Evolutionary conservation across 2,113 vertebrate genomes (phyloP).

Genomic region (Anarhynchus alexandrinus): DNA sequence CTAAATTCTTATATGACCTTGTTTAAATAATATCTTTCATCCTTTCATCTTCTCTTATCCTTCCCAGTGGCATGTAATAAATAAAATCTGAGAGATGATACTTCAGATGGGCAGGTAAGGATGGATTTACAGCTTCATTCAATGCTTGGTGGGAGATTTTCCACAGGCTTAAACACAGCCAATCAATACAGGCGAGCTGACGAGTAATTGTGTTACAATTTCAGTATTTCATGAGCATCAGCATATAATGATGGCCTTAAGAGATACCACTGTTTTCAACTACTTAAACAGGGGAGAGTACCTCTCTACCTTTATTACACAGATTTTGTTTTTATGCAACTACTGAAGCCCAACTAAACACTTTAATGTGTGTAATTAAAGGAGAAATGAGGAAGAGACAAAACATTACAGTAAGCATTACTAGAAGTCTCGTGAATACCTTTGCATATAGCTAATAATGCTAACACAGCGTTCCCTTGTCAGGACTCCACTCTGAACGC

Average conservation of each 20-base stretch:
- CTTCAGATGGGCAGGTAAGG: neutral
- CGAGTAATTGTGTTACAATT: neutral
- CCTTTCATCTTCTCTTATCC: neutral
- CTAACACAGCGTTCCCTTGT: accelerated
- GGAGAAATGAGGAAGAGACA: neutral
- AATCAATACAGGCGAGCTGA: neutral
- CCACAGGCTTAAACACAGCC: neutral
- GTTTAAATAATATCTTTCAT: neutral
- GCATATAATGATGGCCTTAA: accelerated
- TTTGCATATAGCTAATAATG: neutral
- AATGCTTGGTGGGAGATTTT: neutral
- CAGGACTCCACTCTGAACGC: neutral
- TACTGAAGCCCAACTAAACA: neutral
- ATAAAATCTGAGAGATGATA: neutral
- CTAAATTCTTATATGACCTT: neutral
- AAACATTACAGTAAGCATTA: neutral
- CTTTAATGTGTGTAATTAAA: neutral
- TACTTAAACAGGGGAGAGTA: neutral
- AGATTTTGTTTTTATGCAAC: neutral
- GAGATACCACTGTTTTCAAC: neutral
- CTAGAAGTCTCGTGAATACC: neutral
- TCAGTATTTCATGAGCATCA: neutral
- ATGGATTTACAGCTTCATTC: neutral
- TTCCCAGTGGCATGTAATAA: neutral
- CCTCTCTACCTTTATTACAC: neutral